Evolutionary conservation across 2,888 invertebrate genomes (phyloP).

Genomic region (Papilio protenor): DNA sequence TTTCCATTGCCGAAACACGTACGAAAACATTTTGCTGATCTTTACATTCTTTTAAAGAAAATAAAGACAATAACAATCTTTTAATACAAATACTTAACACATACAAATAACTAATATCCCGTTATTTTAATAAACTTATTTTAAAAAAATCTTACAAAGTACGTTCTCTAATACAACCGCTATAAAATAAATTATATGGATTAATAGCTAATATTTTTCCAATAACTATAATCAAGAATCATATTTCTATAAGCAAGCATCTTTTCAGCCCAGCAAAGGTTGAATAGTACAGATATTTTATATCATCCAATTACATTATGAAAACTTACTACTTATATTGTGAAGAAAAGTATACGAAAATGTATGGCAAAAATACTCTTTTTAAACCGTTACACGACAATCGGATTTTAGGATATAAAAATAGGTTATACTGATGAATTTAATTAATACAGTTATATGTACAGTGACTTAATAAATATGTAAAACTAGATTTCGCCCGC

Average conservation of each 20-base stretch:
- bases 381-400: not conserved
- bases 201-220: not conserved
- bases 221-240: not conserved
- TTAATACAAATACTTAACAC: too few species aligned
- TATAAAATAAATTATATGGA: not conserved
- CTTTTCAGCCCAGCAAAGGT: not conserved
- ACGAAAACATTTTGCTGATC: not conserved
- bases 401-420: too few species aligned
- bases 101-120: too few species aligned
- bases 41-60: not conserved
- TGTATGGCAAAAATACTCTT: not conserved
- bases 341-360: not conserved
- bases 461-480: too few species aligned
- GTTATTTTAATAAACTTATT: too few species aligned
- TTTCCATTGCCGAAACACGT: not conserved
- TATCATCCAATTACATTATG: slow-evolving; percentile 1
- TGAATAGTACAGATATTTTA: not conserved
- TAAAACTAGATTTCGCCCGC: too few species aligned
- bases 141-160: not conserved
- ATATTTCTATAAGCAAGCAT: not conserved
- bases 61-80: not conserved
- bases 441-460: too few species aligned
- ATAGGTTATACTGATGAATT: too few species aligned
- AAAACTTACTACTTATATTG: not conserved
- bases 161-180: too few species aligned